phyloP scores from a whole-genome alignment of 1,140 invertebrate genomes.

The Lordiphosa mommai region DNA sequence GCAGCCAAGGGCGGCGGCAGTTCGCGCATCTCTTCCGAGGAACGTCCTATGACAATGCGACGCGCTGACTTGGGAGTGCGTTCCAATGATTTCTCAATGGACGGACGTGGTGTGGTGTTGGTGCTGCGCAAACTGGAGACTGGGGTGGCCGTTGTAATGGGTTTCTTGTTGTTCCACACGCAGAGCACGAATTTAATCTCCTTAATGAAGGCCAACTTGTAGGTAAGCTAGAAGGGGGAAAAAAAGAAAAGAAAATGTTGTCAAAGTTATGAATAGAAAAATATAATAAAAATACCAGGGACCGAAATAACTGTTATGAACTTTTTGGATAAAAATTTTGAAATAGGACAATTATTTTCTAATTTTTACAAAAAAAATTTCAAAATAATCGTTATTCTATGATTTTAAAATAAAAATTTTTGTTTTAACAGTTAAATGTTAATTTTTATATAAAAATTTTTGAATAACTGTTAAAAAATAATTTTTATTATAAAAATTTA shows the following conservation, averaged over 20 bases:
- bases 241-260: neutral
- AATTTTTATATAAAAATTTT: too few relatives aligned
- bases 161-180: slow-evolving; percentile 75
- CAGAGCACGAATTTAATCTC: slow-evolving; percentile 63
- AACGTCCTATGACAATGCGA: slow-evolving; percentile 53
- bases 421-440: too few relatives aligned
- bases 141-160: slow-evolving; percentile 44
- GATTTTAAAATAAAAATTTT: too few relatives aligned
- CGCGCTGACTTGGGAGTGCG: slow-evolving; percentile 51
- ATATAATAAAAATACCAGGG: neutral
- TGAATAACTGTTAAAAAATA: too few relatives aligned
- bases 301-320: too few relatives aligned
- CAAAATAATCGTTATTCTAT: too few relatives aligned
- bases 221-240: slow-evolving; percentile 78
- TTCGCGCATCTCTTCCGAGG: slow-evolving; percentile 57
- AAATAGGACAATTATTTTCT: too few relatives aligned
- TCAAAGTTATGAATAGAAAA: neutral
- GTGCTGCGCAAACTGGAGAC: slow-evolving; percentile 30
- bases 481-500: too few relatives aligned
- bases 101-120: slow-evolving; percentile 32
- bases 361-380: too few relatives aligned
- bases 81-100: slow-evolving; percentile 51
- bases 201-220: slow-evolving; percentile 54
- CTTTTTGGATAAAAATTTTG: too few relatives aligned
- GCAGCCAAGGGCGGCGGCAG: slow-evolving; percentile 11